Evolutionary conservation across 2,113 vertebrate species (phyloP).

Genomic region (Sphyrna mokarran): DNA sequence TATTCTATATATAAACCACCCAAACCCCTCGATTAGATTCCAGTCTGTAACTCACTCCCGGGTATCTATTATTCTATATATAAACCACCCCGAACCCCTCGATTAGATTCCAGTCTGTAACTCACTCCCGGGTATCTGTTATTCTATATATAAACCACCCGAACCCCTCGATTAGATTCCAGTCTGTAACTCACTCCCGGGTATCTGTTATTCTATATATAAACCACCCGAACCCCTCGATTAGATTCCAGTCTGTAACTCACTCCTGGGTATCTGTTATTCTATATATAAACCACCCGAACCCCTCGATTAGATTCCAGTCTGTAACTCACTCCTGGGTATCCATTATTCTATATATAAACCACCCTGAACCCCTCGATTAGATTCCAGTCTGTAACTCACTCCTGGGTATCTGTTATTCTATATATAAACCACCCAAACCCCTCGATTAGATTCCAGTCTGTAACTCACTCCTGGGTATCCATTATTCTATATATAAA

Average conservation of each 20-base stretch:
- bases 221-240: neutral
- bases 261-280: neutral
- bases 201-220: neutral
- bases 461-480: neutral
- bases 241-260: neutral
- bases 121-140: neutral
- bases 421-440: neutral
- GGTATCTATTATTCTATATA: neutral
- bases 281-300: neutral
- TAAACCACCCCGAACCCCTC: neutral
- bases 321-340: neutral
- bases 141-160: neutral
- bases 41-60: neutral
- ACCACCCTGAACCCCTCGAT: neutral
- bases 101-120: neutral
- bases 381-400: neutral
- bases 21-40: neutral
- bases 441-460: neutral
- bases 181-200: neutral
- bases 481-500: neutral
- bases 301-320: neutral
- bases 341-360: neutral
- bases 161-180: neutral
- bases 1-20: neutral
- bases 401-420: neutral